Evolutionary conservation across 2,113 vertebrate species (phyloP).

Genomic region (Budorcas taxicolor): DNA sequence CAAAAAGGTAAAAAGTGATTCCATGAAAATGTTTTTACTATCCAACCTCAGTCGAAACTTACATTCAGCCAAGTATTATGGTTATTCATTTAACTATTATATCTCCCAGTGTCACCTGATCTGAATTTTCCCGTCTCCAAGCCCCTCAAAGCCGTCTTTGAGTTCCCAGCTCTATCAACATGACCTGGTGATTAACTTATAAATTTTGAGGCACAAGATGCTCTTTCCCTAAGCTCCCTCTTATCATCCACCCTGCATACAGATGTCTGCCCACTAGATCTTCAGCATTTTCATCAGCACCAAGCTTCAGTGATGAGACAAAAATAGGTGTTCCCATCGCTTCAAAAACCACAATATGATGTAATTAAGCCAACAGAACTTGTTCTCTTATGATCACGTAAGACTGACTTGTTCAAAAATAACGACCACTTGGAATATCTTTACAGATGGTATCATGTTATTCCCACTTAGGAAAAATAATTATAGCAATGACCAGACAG

Average conservation of each 20-base stretch:
- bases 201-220: neutral
- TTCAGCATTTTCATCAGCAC: neutral
- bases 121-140: neutral
- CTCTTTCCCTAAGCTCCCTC: neutral
- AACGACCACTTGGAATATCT: neutral
- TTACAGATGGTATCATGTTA: neutral
- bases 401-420: neutral
- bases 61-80: neutral
- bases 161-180: neutral
- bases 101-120: neutral
- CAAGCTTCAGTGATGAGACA: neutral
- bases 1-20: neutral
- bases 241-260: neutral
- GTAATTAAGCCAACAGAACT: neutral
- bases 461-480: conserved; percentile 12
- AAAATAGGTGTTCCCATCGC: neutral
- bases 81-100: neutral
- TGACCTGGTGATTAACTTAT: neutral
- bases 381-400: neutral
- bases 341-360: neutral
- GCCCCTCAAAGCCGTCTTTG: neutral
- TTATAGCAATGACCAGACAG: neutral
- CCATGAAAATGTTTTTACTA: neutral
- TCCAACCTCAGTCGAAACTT: neutral
- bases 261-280: neutral